phyloP scores from a whole-genome alignment of 2,888 invertebrate species.

The Cancer borealis region DNA sequence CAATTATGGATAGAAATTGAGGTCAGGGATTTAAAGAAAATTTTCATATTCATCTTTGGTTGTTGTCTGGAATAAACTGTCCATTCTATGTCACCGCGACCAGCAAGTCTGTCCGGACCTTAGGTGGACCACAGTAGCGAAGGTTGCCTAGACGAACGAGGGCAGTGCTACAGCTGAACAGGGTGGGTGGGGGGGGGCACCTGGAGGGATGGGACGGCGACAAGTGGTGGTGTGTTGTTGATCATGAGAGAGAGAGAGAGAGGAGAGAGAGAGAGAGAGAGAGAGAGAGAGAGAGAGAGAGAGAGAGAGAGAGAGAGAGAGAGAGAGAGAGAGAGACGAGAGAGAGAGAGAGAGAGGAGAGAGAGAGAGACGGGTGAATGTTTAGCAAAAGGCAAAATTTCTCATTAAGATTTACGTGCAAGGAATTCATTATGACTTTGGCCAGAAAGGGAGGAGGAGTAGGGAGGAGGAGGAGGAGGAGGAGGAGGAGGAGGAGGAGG shows the following conservation, averaged over 20 bases:
- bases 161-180: neutral
- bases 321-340: constrained; percentile 37
- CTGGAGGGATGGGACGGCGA: neutral
- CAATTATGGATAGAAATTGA: neutral
- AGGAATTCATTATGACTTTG: neutral
- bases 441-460: neutral
- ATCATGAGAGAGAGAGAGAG: neutral
- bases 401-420: neutral
- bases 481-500: neutral
- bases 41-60: neutral
- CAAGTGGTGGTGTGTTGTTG: neutral
- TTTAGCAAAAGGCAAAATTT: neutral
- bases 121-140: neutral
- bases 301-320: constrained; percentile 40
- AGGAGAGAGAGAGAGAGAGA: constrained; percentile 36
- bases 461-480: neutral
- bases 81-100: neutral
- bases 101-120: neutral
- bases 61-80: neutral
- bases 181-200: too few relatives aligned
- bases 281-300: constrained; percentile 40
- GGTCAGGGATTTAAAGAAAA: neutral
- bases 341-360: constrained; percentile 4
- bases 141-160: neutral
- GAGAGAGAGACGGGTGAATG: neutral